Evolutionary conservation across 1,140 invertebrate species (phyloP), one percentile per base, ranked within the genome.

Genomic region (Drosophila nasuta): DNA sequence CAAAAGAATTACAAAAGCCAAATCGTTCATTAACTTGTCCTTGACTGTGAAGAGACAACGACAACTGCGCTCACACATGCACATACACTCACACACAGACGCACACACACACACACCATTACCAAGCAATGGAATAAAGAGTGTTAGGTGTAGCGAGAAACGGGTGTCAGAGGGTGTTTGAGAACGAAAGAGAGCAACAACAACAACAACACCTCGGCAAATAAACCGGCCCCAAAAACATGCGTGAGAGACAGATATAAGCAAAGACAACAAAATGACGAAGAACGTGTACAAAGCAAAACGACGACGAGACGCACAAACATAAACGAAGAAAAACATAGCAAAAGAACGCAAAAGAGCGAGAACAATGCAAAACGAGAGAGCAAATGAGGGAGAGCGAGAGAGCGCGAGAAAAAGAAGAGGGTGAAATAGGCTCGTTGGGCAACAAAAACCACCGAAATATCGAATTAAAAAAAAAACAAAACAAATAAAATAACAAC

Each of bases 11-110:
- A 72, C 70, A 72, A 75, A 72, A 71, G 64, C 66, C 64, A 87
- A 82, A 82, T 79, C 79, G 82, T 87, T 79, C 82, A 82, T 86
- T 87, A 87, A 87, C 82, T 86, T 86, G 82, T 87, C 82, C 82
- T 86, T 86, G 82, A 86, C 82, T 86, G 75, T 87, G 68, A 82
- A 82, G 75, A 82, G 69, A 78, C 77, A 83, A 52, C 69, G 77
- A 59, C 64, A 82, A 56, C 17, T 30, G 17, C 63, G 60, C 30
- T 33, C 30, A 63, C 48, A 67, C 38, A n/a, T 20, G 35, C 56
- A 52, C 41, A 25, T 13, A 25, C 20, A 25, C 20, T 25, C 20
- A 25, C 30, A 63, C 48, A 67, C 30, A n/a, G 13, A 43, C 35
- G 43, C 38, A 25, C 15, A 30, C 15, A 13, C 43, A 58, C 52